Percentiles rank a stretch among this genome's conserved stretches.
These are phyloP conservation scores for Rotaria macrura DNA, from an alignment of 2,888 invertebrate species.

Conservation along the genomic window DNA sequence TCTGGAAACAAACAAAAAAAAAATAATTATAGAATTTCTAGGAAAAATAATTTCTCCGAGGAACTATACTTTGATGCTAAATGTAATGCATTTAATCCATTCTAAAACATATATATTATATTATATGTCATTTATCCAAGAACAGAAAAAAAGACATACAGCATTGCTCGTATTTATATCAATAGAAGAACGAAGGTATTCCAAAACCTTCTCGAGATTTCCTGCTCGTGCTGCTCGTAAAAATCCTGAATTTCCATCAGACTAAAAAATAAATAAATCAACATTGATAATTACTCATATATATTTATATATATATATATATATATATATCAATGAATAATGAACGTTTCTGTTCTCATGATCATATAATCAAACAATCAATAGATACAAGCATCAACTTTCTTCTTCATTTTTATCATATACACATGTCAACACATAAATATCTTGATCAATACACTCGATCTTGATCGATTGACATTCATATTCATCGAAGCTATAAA, in stretches of 20 bases:
- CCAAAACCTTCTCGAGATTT: slow-evolving; percentile 90
- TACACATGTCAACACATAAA: background rate
- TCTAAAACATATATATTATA: slow-evolving; percentile 56
- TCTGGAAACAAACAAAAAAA: slow-evolving; percentile 58
- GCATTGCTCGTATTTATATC: slow-evolving; percentile 99
- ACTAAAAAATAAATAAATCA: slow-evolving; percentile 56
- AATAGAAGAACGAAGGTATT: slow-evolving; percentile 84
- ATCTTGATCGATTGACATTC: background rate
- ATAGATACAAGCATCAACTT: background rate
- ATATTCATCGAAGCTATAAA: background rate
- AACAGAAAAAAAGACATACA: slow-evolving; percentile 57
- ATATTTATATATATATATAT: too few species aligned
- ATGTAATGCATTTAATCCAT: slow-evolving; percentile 93
- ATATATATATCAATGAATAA: too few species aligned
- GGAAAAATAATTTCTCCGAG: too few species aligned
- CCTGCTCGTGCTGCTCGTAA: slow-evolving; percentile 95
- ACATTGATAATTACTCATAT: too few species aligned
- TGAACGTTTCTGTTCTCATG: too few species aligned
- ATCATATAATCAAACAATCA: background rate
- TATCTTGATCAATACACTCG: background rate
- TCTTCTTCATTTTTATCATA: background rate
- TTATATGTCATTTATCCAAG: background rate
- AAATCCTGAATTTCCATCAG: slow-evolving; percentile 95
- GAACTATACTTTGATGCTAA: slow-evolving; percentile 57
- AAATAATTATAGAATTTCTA: too few species aligned